Conservation (phyloP, 2,113 vertebrate genomes). For the Urocynchramus pylzowi region DNA sequence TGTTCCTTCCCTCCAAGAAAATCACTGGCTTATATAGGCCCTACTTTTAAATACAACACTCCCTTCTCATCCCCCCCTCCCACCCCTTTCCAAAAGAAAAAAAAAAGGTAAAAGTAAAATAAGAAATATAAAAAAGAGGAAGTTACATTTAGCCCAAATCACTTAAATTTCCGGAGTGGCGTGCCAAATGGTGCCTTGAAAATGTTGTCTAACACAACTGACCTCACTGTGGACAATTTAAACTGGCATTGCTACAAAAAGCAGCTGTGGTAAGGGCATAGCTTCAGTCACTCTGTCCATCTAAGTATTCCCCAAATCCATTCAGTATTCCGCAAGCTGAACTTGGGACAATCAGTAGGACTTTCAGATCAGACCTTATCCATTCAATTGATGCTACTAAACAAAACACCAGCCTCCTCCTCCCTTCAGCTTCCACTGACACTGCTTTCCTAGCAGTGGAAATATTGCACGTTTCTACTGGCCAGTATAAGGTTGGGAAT, state of each 20-base stretch:
- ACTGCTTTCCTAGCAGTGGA: background rate
- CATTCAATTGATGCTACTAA: background rate
- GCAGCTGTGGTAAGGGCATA: background rate
- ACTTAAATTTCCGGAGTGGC: background rate
- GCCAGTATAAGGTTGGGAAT: background rate
- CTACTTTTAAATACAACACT: background rate
- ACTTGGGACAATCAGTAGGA: background rate
- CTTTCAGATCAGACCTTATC: background rate
- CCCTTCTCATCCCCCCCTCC: fast-evolving
- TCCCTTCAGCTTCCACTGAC: background rate
- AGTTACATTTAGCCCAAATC: background rate
- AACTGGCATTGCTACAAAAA: background rate
- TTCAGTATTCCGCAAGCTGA: background rate
- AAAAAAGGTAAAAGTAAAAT: background rate
- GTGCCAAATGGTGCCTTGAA: background rate
- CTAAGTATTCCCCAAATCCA: too few relatives aligned
- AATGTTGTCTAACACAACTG: background rate
- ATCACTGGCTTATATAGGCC: background rate
- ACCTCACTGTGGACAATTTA: fast-evolving
- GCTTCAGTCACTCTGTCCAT: background rate
- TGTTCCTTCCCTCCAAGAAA: background rate
- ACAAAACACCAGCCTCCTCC: background rate
- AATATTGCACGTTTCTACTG: background rate
- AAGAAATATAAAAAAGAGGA: background rate
- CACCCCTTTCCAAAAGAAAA: background rate